Base-by-base conservation (phyloP, 2,888 invertebrate species). In the Drosophila helvetica region DNA sequence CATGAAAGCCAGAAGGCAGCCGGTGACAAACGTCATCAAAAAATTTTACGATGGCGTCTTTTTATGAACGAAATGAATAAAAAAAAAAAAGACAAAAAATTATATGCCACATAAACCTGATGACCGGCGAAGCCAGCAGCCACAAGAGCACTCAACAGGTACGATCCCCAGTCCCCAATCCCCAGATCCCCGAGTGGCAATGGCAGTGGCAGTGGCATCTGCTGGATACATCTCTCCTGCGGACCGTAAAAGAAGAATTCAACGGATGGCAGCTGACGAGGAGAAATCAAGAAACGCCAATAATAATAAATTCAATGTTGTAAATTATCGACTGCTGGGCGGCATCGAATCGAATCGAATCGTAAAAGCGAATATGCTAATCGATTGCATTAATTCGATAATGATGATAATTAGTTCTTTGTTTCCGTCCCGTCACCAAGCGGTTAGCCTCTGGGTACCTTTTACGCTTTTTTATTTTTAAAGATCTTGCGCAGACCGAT, bases 21-120 rank as follows among this genome's bases (percentile, higher is more conserved):
- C 83, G 78, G 90, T 90, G 90, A 90, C 83, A 89, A 79, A 89
- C 89, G 86, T 89, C 82, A 87, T 82, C 89, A 66, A 84, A 88
- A 90, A 89, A 73, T 90, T 90, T 90, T 78, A 90, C 90, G 90
- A 90, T 79, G 77, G 19, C 67, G 38, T 38, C 43, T 86, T 89
- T 87, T 90, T 88, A 87, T 88, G 83, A 86, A 58, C 86, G 77
- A 71, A 77, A 81, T 75, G 57, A 79, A 84, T 83, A 79, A 88
- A 75, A 79, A 38, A 38, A 38, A 38, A 38, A n/a, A n/a, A n/a
- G 2, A n/a, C 15, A 38, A 38, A 38, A 84, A 86, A 90, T 89
- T 89, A 87, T 89, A 80, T 83, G 81, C 82, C 77, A 88, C 89
- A 87, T 90, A 87, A 89, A 88, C 73, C 81, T 77, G 89, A 88